Base-by-base conservation (phyloP, 2,113 vertebrate species). In the Phrynosoma platyrhinos region DNA sequence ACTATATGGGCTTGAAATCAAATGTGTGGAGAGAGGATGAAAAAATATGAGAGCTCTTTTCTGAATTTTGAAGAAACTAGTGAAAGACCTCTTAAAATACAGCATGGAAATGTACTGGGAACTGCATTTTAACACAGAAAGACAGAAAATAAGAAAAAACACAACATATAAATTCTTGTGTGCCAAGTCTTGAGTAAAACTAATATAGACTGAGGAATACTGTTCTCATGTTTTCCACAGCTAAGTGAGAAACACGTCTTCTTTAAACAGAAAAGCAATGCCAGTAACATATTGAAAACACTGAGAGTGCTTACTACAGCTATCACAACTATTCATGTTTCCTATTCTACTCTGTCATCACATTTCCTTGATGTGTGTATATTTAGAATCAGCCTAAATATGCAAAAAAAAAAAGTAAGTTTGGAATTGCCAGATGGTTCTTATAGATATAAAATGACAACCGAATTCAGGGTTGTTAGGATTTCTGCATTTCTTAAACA, bases 351-450 rank as follows among this genome's bases (percentile, higher is more conserved):
- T n/a, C 20, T 53, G 42, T 71, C 68, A 53, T 16, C 36, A 18
- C 55, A 25, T 47, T 47, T 47, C 47, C 47, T 47, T 47, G 47
- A 47, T 47, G 47, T 47, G 47, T 47, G 47, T 47, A 47, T 47
- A 47, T 47, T 47, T 47, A 47, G 76, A 69, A 30, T 25, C 14
- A 25, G 21, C 30, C 18, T 10, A 86, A 64, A 47, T 5, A 47
- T 47, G 47, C 47, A 47, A 47, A 47, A 47, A 47, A 47, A 47
- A 79, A 14, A 14, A 68, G 47, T 47, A 52, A 79, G 18, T 30
- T 86, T 4, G 14, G n/a, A 68, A 66, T 79, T 66, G 74, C 69
- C 83, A 42, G n/a, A 84, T 36, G 47, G 14, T 83, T 83, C 47
- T 20, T 53, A 27, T 53, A 78, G 68, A 84, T 55, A 58, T 55